Evolutionary conservation across 2,888 invertebrate species (phyloP), one percentile per base, ranked within the genome.

Genomic region (Ecliptopera silaceata): DNA sequence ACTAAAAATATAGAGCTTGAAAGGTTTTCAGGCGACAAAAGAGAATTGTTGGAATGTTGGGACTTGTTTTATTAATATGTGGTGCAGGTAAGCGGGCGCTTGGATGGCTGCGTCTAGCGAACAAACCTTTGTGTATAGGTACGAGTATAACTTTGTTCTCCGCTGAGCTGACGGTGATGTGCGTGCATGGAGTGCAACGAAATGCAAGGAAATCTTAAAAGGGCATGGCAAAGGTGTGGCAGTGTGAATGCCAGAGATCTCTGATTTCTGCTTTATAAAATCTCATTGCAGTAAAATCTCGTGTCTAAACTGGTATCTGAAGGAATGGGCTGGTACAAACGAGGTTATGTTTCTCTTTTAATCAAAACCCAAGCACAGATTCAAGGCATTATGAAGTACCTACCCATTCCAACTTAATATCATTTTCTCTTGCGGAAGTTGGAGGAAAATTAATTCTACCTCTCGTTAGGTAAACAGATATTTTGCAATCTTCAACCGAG

Each of bases 61-160:
- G 38, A 32, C 22, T 47, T 17, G 10, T 32, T 41, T 39, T 42
- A n/a, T 47, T 48, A 31, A 20, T 38, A 26, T 54, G 48, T 38
- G n/a, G 42, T 12, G 13, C 48, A 55, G 43, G 43, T 55, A 48
- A 39, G 34, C n/a, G 29, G 18, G 36, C 15, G 20, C 36, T 6
- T 10, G 20, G 45, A 12, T 12, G 41, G 6, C n/a, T n/a, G n/a
- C 41, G 41, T 41, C 41, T 32, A 34, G n/a, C 11, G 12, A 34
- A 18, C 20, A 22, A 46, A 36, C 36, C 12, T 22, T 18, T 26
- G 4, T 39, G 11, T 12, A n/a, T n/a, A n/a, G n/a, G n/a, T n/a
- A n/a, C n/a, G n/a, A 15, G 6, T 22, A 17, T 26, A 15, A 26
- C 12, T 13, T 13, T 46, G 34, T 34, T n/a, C 18, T 6, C 10